Conservation (phyloP, 2,797 vertebrate genomes). For the Calcarius lapponicus region DNA sequence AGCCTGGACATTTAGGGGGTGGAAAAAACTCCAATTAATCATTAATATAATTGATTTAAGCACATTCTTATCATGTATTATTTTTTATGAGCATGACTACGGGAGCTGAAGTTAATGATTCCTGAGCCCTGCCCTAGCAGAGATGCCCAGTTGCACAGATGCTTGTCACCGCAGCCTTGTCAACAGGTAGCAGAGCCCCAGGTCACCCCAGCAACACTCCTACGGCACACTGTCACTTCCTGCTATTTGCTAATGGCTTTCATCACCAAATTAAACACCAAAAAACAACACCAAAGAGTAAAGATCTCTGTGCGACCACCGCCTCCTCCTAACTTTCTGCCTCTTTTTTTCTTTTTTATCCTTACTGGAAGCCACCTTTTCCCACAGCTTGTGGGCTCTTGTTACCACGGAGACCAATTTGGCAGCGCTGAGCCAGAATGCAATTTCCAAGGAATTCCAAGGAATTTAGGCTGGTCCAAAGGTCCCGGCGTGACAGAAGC, state of each 20-base stretch:
- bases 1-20: fast-evolving
- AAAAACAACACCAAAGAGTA: neutral
- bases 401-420: neutral
- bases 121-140: neutral
- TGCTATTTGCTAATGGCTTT: neutral
- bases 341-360: neutral
- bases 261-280: neutral
- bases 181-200: neutral
- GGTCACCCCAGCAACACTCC: neutral
- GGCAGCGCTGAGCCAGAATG: neutral
- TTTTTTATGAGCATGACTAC: neutral
- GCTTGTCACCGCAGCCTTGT: neutral
- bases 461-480: fast-evolving
- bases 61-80: fast-evolving
- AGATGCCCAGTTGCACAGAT: neutral
- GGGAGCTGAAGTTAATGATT: neutral
- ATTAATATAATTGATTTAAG: neutral
- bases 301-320: fast-evolving
- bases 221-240: neutral
- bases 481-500: neutral
- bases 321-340: neutral
- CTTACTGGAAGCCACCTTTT: neutral
- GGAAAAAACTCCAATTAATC: fast-evolving
- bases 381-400: fast-evolving
- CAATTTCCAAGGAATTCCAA: neutral